Evolutionary conservation across 1,140 invertebrate species (phyloP), one percentile per base, ranked within the genome.

Genomic region (Euura lappo): DNA sequence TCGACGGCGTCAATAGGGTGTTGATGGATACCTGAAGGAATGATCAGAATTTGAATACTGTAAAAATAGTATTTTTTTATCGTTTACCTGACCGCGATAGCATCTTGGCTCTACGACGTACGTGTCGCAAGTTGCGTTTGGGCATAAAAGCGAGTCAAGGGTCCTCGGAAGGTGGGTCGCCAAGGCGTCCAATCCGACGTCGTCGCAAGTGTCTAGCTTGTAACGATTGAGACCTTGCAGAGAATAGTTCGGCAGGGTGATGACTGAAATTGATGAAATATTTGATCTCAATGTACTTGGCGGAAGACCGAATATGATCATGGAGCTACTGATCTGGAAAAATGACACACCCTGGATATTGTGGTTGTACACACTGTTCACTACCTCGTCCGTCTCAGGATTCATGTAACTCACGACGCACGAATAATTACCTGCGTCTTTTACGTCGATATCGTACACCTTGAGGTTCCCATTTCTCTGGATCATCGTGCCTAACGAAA

Each of bases 361-460:
- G 67, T 82, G 81, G 72, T 77, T 74, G 70, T 84, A 85, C 70
- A 76, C 72, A 71, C 77, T 80, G 64, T 79, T 70, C 46, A 84
- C 76, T 46, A 78, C 73, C 69, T 84, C 80, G 65, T 84, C 83
- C 72, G 82, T 84, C 69, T 85, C 84, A 42, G 84, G 82, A 75
- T 84, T 80, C 45, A 80, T 79, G 74, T 84, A 85, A 11, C 75
- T 83, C 60, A 84, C 77, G 44, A 78, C 73, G 71, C 84, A 86
- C 2, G 79, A 81, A 77, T 86, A 86, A 79, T 85, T 85, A 68
- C 81, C 83, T 1, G 82, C 77, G 69, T 84, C 81, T 75, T 79
- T 81, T 13, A 77, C 75, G 45, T 84, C 81, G 2, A 84, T 72
- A 28, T 84, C 81, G 70, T 78, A 80, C 44, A 85, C 74, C 71